phyloP scores from a whole-genome alignment of 2,113 vertebrate species.

The Vulpes ferrilata region DNA sequence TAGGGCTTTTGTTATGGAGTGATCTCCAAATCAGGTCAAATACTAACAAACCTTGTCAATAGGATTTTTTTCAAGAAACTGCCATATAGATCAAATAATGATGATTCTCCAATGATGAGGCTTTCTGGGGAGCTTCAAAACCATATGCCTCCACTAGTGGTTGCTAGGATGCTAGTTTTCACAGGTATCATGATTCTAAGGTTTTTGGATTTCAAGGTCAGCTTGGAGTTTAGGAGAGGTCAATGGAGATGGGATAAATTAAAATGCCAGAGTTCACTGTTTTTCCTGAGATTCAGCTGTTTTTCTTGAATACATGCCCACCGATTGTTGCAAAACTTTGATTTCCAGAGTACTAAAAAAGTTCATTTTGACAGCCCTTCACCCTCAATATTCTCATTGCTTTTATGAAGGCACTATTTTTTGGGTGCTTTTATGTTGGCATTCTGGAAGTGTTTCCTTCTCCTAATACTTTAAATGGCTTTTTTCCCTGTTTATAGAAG shows the following conservation, averaged over 20 bases:
- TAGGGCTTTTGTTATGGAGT: background rate
- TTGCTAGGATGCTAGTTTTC: background rate
- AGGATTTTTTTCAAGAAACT: slow-evolving; percentile 8
- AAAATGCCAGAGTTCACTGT: background rate
- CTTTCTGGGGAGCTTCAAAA: background rate
- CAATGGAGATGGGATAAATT: background rate
- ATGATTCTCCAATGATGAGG: background rate
- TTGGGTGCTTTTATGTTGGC: background rate
- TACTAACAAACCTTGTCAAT: background rate
- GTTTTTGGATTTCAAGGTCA: background rate
- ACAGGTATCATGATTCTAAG: background rate
- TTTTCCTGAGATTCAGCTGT: background rate
- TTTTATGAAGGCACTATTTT: background rate
- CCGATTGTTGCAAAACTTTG: background rate
- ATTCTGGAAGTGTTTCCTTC: background rate
- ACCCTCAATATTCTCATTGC: background rate
- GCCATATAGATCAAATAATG: background rate
- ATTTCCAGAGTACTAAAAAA: background rate
- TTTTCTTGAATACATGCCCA: background rate
- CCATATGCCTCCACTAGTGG: background rate
- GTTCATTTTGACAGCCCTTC: background rate
- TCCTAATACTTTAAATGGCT: background rate
- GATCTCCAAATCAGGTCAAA: background rate
- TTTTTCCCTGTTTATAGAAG: background rate
- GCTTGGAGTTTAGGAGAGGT: background rate